phyloP scores from a whole-genome alignment of 2,113 vertebrate species.

The Chamaetylas fuelleborni region DNA sequence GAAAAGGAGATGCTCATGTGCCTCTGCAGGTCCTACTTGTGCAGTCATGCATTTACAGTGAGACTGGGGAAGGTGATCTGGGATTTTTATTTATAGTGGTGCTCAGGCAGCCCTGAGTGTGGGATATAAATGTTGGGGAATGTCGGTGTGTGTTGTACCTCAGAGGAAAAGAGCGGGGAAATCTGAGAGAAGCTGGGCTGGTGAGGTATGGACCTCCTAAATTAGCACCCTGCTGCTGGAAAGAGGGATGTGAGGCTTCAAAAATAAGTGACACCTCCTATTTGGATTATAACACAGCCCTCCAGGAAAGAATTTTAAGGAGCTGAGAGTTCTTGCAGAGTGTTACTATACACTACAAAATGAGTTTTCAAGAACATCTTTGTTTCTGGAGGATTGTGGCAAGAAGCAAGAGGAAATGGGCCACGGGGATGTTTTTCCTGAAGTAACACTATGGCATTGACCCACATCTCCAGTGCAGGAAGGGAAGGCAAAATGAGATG shows the following conservation, averaged over 20 bases:
- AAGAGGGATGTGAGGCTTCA: background rate
- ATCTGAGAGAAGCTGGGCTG: background rate
- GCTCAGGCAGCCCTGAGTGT: background rate
- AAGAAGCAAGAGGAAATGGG: background rate
- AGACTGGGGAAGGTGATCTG: background rate
- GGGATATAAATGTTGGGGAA: background rate
- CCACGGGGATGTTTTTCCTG: background rate
- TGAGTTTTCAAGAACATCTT: background rate
- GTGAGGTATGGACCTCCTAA: background rate
- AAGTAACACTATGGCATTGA: background rate
- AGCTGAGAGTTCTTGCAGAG: background rate
- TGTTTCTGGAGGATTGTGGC: background rate
- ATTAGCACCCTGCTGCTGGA: background rate
- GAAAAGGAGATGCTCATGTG: background rate
- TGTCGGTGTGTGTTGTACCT: background rate
- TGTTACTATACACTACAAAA: background rate
- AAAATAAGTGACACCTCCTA: background rate
- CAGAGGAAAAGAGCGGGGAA: background rate
- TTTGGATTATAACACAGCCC: background rate
- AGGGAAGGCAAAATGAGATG: background rate
- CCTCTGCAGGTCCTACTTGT: background rate
- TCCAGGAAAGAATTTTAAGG: background rate
- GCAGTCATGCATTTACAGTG: background rate
- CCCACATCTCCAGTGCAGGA: background rate
- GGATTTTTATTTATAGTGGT: background rate